Conservation (phyloP, 2,113 vertebrate species). For the Sander vitreus region DNA sequence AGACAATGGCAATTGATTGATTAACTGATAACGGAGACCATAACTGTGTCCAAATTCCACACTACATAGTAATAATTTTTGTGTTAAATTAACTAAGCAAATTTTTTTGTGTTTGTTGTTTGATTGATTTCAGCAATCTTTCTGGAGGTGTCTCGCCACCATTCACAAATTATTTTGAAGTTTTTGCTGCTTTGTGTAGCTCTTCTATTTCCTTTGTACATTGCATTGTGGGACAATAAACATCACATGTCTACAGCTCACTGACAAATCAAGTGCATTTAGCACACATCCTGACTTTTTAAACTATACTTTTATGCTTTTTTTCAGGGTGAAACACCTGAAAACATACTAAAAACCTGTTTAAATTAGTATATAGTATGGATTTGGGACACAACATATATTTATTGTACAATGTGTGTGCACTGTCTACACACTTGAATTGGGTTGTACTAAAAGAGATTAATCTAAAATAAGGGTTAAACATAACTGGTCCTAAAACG, state of each 20-base stretch:
- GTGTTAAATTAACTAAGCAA: not conserved
- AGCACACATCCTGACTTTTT: not conserved
- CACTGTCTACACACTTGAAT: not conserved
- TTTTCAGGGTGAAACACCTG: not conserved
- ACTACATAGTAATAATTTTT: not conserved
- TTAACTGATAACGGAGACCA: not conserved
- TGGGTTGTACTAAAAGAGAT: not conserved
- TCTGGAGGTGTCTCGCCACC: not conserved
- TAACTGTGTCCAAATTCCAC: not conserved
- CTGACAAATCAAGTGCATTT: not conserved
- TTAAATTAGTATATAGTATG: not conserved
- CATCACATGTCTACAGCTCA: not conserved
- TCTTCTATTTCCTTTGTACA: not conserved
- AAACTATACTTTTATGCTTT: not conserved
- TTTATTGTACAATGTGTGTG: too few species aligned
- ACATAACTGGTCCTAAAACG: not conserved
- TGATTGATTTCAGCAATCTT: too few species aligned
- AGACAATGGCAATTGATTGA: not conserved
- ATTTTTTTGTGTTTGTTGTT: not conserved
- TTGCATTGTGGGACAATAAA: not conserved
- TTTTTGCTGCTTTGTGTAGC: not conserved
- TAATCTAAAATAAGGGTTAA: not conserved
- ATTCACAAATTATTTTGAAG: not conserved
- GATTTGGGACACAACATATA: not conserved
- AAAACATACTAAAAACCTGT: not conserved